Evolutionary conservation across 1,140 invertebrate species (phyloP).

Genomic region (Polyergus mexicanus): DNA sequence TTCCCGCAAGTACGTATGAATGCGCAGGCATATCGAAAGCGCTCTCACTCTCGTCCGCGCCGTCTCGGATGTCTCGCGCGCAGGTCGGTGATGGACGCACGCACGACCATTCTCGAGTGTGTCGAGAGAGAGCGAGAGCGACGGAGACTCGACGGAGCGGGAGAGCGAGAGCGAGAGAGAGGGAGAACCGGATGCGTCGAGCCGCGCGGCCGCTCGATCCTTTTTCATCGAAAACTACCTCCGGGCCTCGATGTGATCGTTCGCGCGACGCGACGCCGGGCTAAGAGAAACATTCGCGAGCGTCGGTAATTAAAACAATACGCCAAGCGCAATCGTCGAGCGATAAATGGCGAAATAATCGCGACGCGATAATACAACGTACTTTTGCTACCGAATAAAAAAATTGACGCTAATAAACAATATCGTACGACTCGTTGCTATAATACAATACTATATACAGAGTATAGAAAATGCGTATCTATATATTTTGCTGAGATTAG

Average conservation of each 20-base stretch:
- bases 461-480: too few relatives aligned
- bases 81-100: slow-evolving; percentile 46
- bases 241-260: not conserved
- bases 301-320: slow-evolving; percentile 17
- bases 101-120: not conserved
- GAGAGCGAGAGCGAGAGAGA: not conserved
- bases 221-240: slow-evolving; percentile 30
- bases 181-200: slow-evolving; percentile 49
- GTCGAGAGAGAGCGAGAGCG: too few relatives aligned
- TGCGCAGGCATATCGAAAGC: slow-evolving; percentile 54
- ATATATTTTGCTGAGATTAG: too few relatives aligned
- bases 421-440: not conserved
- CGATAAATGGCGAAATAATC: not conserved
- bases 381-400: not conserved
- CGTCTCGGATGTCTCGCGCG: slow-evolving; percentile 12
- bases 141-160: not conserved
- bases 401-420: slow-evolving; percentile 20
- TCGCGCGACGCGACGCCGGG: not conserved
- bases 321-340: slow-evolving; percentile 6
- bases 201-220: slow-evolving; percentile 21
- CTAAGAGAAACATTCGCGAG: not conserved
- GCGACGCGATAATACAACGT: not conserved
- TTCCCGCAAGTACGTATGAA: slow-evolving; percentile 70
- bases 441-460: not conserved
- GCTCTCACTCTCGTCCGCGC: slow-evolving; percentile 65